Base-by-base conservation (phyloP, 2,113 vertebrate genomes). In the Grus americana region DNA sequence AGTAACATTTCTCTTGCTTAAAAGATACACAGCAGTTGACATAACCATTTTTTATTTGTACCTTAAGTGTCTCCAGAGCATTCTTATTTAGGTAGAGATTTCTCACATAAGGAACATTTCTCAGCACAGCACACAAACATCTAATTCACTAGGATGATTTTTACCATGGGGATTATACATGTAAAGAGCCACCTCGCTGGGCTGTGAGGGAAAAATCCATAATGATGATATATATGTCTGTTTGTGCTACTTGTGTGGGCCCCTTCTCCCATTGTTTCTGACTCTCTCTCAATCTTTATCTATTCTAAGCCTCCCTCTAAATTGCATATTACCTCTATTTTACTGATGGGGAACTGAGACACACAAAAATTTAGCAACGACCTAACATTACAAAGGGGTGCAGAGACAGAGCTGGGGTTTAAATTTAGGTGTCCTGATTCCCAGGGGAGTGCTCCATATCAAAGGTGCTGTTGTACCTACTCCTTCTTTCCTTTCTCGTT, bases 31-130 rank as follows among this genome's bases (percentile, higher is more conserved):
- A 88, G 44, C 22, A 24, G 84, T 93, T 98, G 98, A 98, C 97
- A 97, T 90, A 91, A 74, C 85, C 93, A 97, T 97, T 97, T 97
- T 98, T 98, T 72, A 97, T 93, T 96, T 95, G 96, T 27, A 65
- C 86, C 88, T 96, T 93, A 79, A 97, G 95, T 38, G 29, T 97
- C 98, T 97, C 97, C 90, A 89, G 98, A 97, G 97, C 86, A 88
- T 97, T 97, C 86, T 92, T 96, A 91, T 95, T 97, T 95, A 93
- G 94, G 96, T 38, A 86, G 93, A 96, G 92, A 95, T 96, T 97
- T 97, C 95, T 95, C 90, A 87, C 91, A 83, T 62, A 93, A 95
- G 91, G 94, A 95, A 79, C 44, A 15, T 42, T 96, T 97, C 97
- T 90, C 59, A 26, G 88, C 94, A 91, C 84, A 87, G 95, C 94